Conservation (phyloP, 2,797 vertebrate species). For the Centroberyx gerrardi region DNA sequence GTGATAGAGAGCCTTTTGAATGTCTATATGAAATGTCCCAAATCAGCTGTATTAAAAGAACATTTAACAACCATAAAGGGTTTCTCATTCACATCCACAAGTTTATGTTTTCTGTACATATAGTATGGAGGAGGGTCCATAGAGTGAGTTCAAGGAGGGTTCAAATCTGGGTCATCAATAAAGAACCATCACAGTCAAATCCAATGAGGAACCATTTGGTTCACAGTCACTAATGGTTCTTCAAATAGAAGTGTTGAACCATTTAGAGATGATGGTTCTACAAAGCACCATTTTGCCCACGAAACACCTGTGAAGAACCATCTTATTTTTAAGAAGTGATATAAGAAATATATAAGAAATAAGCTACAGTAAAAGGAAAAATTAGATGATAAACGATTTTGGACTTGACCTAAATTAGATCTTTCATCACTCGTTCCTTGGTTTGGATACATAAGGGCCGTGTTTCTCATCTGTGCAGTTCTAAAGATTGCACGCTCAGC, state of each 20-base stretch:
- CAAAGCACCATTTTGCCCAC: neutral
- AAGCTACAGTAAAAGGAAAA: conserved; percentile 9
- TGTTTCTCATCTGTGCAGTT: conserved; percentile 18
- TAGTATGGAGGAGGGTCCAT: neutral
- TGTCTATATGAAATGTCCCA: too few relatives aligned
- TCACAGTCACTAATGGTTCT: neutral
- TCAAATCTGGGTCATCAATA: neutral
- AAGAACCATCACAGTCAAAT: neutral
- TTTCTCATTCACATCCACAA: neutral
- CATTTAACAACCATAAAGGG: too few relatives aligned
- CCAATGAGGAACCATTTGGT: neutral
- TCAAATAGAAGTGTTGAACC: too few relatives aligned
- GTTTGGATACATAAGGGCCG: conserved; percentile 29
- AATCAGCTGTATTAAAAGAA: neutral
- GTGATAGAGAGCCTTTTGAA: too few relatives aligned
- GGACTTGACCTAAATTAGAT: conserved; percentile 25
- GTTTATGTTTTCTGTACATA: neutral
- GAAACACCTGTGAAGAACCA: neutral
- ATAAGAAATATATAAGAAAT: conserved; percentile 10
- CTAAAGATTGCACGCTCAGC: conserved; percentile 31
- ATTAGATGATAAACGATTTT: neutral
- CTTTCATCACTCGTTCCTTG: conserved; percentile 1
- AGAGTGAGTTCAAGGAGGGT: neutral
- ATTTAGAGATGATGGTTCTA: conserved; percentile 1
- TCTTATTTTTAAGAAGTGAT: conserved; percentile 5